These are phyloP conservation scores for Xestobium rufovillosum DNA, from an alignment of 2,888 invertebrate genomes.

Conservation along the genomic window DNA sequence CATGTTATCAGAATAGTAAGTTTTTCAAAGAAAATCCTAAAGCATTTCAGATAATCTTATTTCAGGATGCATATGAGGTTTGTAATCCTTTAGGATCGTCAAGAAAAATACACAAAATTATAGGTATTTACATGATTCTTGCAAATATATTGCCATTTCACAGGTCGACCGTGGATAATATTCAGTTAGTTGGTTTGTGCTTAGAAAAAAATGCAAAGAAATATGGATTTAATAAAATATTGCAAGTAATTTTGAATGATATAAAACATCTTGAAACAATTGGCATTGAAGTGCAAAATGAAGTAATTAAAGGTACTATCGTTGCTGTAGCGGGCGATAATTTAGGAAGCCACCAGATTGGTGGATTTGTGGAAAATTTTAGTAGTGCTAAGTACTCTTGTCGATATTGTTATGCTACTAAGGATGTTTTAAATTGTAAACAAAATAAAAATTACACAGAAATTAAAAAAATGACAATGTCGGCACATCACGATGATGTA, in stretches of 20 bases:
- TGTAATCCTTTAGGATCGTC: slow-evolving; percentile 27
- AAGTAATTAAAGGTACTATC: slow-evolving; percentile 19
- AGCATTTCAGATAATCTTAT: slow-evolving; percentile 21
- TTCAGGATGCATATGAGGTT: slow-evolving; percentile 27
- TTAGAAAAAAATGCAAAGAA: slow-evolving; percentile 19
- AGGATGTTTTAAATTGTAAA: too few relatives aligned
- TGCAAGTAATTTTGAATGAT: slow-evolving; percentile 21
- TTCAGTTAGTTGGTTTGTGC: slow-evolving; percentile 25
- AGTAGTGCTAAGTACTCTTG: too few relatives aligned
- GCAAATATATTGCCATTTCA: slow-evolving; percentile 23
- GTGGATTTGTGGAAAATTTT: slow-evolving; percentile 29
- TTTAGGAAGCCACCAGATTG: slow-evolving; percentile 28
- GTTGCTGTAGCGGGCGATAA: slow-evolving; percentile 24
- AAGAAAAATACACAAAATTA: slow-evolving; percentile 26
- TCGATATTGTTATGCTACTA: slow-evolving; percentile 23
- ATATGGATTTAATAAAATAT: slow-evolving; percentile 22
- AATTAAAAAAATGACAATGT: slow-evolving; percentile 10
- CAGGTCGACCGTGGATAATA: slow-evolving; percentile 20
- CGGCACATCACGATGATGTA: slow-evolving; percentile 8
- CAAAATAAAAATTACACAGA: too few relatives aligned
- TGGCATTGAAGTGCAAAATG: slow-evolving; percentile 16
- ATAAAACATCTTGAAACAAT: slow-evolving; percentile 20
- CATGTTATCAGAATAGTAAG: slow-evolving; percentile 10
- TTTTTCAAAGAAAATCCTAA: slow-evolving; percentile 11
- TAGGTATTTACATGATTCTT: slow-evolving; percentile 24